Conservation (phyloP, 2,888 invertebrate species). For the Acanthacorydalis orientalis region DNA sequence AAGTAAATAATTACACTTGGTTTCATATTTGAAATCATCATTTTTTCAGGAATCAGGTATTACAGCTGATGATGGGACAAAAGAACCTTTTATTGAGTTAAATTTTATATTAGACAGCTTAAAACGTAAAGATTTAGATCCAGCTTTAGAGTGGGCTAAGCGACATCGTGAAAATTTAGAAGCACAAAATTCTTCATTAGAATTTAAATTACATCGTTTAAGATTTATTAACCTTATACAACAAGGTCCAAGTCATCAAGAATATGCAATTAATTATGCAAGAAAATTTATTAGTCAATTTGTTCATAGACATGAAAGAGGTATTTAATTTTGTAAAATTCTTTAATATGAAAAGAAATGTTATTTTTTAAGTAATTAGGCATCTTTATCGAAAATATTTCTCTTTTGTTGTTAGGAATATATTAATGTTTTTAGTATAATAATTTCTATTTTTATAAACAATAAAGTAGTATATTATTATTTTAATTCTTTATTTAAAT, state of each 20-base stretch:
- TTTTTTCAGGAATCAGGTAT: slow-evolving; percentile 48
- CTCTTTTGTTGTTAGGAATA: too few species aligned
- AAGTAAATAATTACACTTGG: background rate
- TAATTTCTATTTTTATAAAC: too few species aligned
- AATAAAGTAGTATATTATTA: too few species aligned
- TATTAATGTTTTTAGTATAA: too few species aligned
- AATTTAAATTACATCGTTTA: slow-evolving; percentile 67
- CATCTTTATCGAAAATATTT: too few species aligned
- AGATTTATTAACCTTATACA: slow-evolving; percentile 59
- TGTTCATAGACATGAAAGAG: slow-evolving; percentile 58
- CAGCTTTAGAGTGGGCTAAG: slow-evolving; percentile 78
- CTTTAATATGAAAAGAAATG: background rate
- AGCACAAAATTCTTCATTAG: slow-evolving; percentile 49
- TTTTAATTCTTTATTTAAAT: too few species aligned
- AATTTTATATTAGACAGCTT: slow-evolving; percentile 81
- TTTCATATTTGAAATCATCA: slow-evolving; percentile 2
- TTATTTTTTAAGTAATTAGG: too few species aligned
- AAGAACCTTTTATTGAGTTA: slow-evolving; percentile 65
- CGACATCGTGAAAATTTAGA: slow-evolving; percentile 55
- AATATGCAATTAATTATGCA: slow-evolving; percentile 76
- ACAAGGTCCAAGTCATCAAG: slow-evolving; percentile 49
- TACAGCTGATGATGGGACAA: slow-evolving; percentile 41
- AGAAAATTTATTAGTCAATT: slow-evolving; percentile 69
- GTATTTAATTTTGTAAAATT: slow-evolving; percentile 20
- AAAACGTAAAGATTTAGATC: slow-evolving; percentile 60